These are phyloP conservation scores for Euwallacea similis DNA, from an alignment of 1,140 invertebrate genomes.

Conservation along the genomic window DNA sequence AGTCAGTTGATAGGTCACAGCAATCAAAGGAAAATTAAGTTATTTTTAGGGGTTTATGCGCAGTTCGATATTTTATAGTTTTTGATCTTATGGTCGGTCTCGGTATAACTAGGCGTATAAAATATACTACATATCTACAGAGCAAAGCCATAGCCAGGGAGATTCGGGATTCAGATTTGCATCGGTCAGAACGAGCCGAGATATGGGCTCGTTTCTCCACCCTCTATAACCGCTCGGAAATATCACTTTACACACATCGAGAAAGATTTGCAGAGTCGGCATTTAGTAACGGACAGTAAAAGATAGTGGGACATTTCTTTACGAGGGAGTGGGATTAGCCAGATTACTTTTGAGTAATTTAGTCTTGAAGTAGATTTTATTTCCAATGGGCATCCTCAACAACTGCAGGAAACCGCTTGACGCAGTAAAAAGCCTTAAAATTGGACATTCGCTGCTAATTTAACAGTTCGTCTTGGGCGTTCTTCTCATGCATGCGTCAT, in stretches of 20 bases:
- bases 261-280: slow-evolving; percentile 26
- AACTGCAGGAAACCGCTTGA: no score
- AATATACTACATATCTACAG: slow-evolving; percentile 15
- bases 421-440: no score
- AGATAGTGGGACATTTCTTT: slow-evolving; percentile 26
- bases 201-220: slow-evolving; percentile 26
- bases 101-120: slow-evolving; percentile 22
- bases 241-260: slow-evolving; percentile 26
- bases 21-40: no score
- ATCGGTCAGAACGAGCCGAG: slow-evolving; percentile 23
- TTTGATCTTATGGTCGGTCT: neutral
- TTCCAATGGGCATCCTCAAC: no score
- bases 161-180: slow-evolving; percentile 13
- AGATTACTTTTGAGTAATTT: slow-evolving; percentile 25
- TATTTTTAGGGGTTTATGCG: no score
- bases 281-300: slow-evolving; percentile 27
- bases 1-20: no score
- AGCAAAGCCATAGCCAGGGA: slow-evolving; percentile 19
- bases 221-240: slow-evolving; percentile 12
- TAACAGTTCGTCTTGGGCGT: no score
- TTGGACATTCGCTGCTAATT: no score
- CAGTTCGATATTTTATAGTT: no score
- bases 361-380: neutral
- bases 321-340: slow-evolving; percentile 15
- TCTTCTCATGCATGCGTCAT: no score